Evolutionary conservation across 2,113 vertebrate genomes (phyloP).

Genomic region (Rhinolophus sinicus): DNA sequence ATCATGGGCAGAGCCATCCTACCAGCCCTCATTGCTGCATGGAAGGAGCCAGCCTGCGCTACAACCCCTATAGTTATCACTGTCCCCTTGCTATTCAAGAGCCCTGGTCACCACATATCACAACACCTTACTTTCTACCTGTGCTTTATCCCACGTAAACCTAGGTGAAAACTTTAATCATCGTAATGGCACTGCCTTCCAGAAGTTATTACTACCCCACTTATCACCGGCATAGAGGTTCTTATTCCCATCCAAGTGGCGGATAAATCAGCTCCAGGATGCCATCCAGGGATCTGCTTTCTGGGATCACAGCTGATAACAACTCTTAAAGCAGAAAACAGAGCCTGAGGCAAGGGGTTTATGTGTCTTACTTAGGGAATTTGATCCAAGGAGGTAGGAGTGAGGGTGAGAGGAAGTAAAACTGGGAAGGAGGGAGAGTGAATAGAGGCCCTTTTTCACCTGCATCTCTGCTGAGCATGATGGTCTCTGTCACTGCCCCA

Average conservation of each 20-base stretch:
- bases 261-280: neutral
- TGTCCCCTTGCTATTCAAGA: neutral
- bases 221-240: neutral
- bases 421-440: neutral
- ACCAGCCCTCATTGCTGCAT: neutral
- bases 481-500: neutral
- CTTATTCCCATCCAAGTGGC: neutral
- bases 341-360: neutral
- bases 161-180: neutral
- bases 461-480: neutral
- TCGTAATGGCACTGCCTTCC: neutral
- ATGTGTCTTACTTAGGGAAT: neutral
- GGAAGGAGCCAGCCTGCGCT: neutral
- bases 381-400: neutral
- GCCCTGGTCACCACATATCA: neutral
- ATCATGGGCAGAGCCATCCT: neutral
- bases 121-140: neutral
- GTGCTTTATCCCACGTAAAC: neutral
- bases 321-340: neutral
- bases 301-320: neutral
- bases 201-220: neutral
- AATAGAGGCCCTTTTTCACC: neutral
- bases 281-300: neutral
- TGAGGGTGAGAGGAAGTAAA: neutral
- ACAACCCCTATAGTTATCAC: neutral